These are phyloP conservation scores for Drosophila pseudoobscura DNA, from an alignment of 1,140 invertebrate genomes.

Conservation along the genomic window DNA sequence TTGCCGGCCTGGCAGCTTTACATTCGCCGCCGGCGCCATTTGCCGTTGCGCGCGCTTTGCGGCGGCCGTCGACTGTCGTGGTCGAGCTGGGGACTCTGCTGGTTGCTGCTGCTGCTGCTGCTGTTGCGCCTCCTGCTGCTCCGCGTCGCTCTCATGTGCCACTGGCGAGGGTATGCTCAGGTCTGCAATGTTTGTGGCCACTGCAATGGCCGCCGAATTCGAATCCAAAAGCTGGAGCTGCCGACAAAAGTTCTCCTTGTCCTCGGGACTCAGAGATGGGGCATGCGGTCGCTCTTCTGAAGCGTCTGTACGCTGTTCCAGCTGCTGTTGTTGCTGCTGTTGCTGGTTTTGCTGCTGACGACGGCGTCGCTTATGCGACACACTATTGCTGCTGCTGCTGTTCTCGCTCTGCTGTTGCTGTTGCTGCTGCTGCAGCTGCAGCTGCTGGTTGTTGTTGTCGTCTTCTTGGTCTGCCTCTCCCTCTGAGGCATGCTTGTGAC, in stretches of 20 bases:
- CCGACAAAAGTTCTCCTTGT: slow-evolving; percentile 80
- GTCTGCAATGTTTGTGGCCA: slow-evolving; percentile 71
- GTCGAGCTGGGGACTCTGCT: slow-evolving; percentile 19
- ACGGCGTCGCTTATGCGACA: no score
- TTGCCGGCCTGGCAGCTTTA: slow-evolving; percentile 88
- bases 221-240: slow-evolving; percentile 67
- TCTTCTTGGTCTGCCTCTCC: slow-evolving; percentile 53
- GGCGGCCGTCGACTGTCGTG: slow-evolving; percentile 25
- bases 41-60: slow-evolving; percentile 27
- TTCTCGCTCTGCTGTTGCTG: slow-evolving; percentile 38
- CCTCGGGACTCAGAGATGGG: slow-evolving; percentile 74
- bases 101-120: slow-evolving; percentile 23
- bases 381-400: slow-evolving; percentile 41
- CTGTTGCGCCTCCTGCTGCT: slow-evolving; percentile 36
- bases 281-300: slow-evolving; percentile 28
- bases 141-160: slow-evolving; percentile 53
- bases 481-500: slow-evolving; percentile 76
- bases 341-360: slow-evolving; percentile 31
- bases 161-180: slow-evolving; percentile 67
- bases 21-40: slow-evolving; percentile 82
- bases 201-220: slow-evolving; percentile 72
- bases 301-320: slow-evolving; percentile 20
- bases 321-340: slow-evolving; percentile 36
- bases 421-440: slow-evolving; percentile 18
- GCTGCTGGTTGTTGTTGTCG: slow-evolving; percentile 38